Conservation (phyloP, 1,140 invertebrate species). For the Drosophila murphyi region DNA sequence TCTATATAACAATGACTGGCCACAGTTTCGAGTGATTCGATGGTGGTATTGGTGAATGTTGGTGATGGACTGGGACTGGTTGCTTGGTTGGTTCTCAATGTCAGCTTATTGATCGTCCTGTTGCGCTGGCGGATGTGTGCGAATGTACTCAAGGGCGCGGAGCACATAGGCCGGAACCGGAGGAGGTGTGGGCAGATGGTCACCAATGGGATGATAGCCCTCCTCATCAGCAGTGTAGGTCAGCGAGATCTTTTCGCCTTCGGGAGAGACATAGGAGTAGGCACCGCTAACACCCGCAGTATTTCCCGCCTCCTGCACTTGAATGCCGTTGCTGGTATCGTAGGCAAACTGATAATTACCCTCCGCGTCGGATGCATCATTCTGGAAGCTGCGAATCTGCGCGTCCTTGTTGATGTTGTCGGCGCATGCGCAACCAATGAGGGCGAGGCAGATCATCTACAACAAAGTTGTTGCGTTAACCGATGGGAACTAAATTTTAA, state of each 20-base stretch:
- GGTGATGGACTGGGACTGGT: constrained; percentile 8
- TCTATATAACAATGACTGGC: constrained; percentile 77
- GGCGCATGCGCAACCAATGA: constrained; percentile 66
- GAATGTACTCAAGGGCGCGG: constrained; percentile 85
- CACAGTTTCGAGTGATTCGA: constrained; percentile 14
- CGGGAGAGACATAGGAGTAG: constrained; percentile 76
- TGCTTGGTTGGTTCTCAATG: constrained; percentile 31
- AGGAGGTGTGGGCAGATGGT: constrained; percentile 86
- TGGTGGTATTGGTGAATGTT: constrained; percentile 4
- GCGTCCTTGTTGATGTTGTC: constrained; percentile 83
- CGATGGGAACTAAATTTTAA: neutral
- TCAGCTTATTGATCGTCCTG: constrained; percentile 68
- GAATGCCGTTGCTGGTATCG: constrained; percentile 81
- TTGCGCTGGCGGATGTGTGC: constrained; percentile 82
- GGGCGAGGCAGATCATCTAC: constrained; percentile 67
- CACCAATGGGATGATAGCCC: constrained; percentile 85
- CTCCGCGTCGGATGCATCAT: constrained; percentile 76
- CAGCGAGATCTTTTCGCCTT: constrained; percentile 85
- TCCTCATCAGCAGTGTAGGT: constrained; percentile 88
- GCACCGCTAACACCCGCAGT: constrained; percentile 71
- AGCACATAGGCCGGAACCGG: constrained; percentile 80
- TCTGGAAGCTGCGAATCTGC: constrained; percentile 80
- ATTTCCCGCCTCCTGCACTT: constrained; percentile 77
- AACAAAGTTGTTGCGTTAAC: constrained; percentile 3
- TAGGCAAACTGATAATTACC: constrained; percentile 80